These are phyloP conservation scores for Cynopterus sphinx DNA, from an alignment of 2,797 vertebrate genomes.

Conservation along the genomic window DNA sequence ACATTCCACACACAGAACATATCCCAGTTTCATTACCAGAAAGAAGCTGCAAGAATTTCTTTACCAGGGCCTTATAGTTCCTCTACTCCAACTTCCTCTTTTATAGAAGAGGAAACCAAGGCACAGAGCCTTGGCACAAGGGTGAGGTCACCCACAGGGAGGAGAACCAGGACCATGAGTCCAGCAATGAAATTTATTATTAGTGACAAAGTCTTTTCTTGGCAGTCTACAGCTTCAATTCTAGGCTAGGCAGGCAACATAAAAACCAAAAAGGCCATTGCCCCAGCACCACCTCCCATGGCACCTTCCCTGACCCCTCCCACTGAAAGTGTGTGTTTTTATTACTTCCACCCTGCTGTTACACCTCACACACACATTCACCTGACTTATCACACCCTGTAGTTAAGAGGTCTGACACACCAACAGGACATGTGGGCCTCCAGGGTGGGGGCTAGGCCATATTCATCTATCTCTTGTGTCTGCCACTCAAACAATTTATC, in stretches of 20 bases:
- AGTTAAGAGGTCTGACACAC: neutral
- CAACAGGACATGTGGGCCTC: neutral
- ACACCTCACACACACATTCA: neutral
- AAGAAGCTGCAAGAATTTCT: neutral
- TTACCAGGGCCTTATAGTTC: neutral
- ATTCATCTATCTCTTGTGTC: neutral
- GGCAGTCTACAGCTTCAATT: neutral
- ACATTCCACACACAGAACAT: neutral
- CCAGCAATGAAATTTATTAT: neutral
- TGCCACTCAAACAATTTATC: neutral
- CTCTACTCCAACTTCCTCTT: neutral
- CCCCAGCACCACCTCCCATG: no score
- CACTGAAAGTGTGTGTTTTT: neutral
- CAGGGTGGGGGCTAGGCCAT: neutral
- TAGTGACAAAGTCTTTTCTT: neutral
- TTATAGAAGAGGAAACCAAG: neutral
- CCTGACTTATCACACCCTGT: neutral
- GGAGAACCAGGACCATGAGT: neutral
- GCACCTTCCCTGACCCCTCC: neutral
- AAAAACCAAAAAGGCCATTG: neutral
- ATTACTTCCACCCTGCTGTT: neutral
- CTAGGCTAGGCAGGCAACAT: neutral
- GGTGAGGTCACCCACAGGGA: no score
- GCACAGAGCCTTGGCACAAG: neutral
- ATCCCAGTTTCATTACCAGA: neutral